A percentile compares a stretch with the other conserved stretches of the same genome.
phyloP scores from a whole-genome alignment of 2,888 invertebrate species.

The Augiades crinisus region DNA sequence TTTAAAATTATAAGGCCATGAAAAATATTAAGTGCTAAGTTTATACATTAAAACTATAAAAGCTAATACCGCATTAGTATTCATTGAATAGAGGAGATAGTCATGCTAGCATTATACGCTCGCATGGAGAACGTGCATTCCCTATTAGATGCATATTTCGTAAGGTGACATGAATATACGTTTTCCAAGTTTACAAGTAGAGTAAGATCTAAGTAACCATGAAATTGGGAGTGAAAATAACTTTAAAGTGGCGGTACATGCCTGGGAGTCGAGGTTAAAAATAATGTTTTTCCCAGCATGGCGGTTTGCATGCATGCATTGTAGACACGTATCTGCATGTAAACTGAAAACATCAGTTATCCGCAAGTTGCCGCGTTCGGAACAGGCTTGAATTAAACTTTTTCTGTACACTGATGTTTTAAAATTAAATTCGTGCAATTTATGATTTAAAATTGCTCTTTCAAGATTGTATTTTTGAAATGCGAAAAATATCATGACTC shows the following conservation, averaged over 20 bases:
- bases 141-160: conserved; percentile 3
- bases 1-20: too few species aligned
- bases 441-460: conserved; percentile 16
- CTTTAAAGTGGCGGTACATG: conserved; percentile 25
- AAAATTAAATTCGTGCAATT: conserved; percentile 33
- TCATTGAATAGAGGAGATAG: not conserved
- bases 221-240: conserved; percentile 30
- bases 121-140: not conserved
- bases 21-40: too few species aligned
- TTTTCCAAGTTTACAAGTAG: conserved; percentile 6
- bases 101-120: not conserved
- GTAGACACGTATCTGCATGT: conserved; percentile 36
- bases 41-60: too few species aligned
- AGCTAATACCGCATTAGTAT: too few species aligned
- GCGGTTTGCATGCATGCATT: conserved; percentile 34
- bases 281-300: conserved; percentile 34
- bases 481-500: conserved; percentile 5
- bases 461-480: conserved; percentile 14
- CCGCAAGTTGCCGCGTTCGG: conserved; percentile 35
- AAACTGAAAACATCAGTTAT: conserved; percentile 39
- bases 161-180: conserved; percentile 5
- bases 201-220: conserved; percentile 1
- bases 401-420: conserved; percentile 30
- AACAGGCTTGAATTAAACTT: conserved; percentile 36
- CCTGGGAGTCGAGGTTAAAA: conserved; percentile 22